Conservation (phyloP, 1,140 invertebrate genomes). For the Trigoniulus corallinus region DNA sequence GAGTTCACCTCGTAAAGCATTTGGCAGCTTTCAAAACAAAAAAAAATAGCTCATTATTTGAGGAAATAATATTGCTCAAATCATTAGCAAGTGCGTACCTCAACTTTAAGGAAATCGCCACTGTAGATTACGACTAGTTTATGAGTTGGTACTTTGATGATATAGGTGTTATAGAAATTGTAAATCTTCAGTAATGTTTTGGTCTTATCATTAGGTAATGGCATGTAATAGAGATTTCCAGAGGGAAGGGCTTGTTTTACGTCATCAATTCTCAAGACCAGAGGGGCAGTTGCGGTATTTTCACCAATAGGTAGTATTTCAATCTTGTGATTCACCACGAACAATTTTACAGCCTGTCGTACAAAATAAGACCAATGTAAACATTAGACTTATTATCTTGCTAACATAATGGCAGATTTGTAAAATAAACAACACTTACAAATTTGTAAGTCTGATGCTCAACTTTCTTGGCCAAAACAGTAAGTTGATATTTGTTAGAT, state of each 20-base stretch:
- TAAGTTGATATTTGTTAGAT: not conserved
- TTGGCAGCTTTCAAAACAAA: constrained; percentile 1
- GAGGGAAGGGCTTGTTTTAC: not conserved
- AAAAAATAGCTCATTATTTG: not conserved
- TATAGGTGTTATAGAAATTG: not conserved
- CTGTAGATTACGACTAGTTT: not conserved
- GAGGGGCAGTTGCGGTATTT: not conserved
- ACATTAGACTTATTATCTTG: not conserved
- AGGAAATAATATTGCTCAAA: not conserved
- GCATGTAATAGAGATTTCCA: not conserved
- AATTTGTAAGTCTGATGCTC: not conserved
- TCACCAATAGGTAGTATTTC: constrained; percentile 1
- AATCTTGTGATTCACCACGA: not conserved
- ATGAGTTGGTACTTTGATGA: not conserved
- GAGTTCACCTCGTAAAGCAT: constrained; percentile 12
- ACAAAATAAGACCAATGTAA: no score
- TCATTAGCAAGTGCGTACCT: not conserved
- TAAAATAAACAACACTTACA: no score
- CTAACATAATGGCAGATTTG: no score
- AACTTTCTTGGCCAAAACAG: not conserved
- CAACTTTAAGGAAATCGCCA: not conserved
- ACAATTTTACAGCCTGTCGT: not conserved
- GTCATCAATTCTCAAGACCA: not conserved
- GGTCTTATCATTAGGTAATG: not conserved
- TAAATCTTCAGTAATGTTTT: not conserved